A percentile compares a stretch with the other conserved stretches of the same genome.
Evolutionary conservation across 2,888 invertebrate genomes (phyloP).

Genomic region (Fragum sueziense): DNA sequence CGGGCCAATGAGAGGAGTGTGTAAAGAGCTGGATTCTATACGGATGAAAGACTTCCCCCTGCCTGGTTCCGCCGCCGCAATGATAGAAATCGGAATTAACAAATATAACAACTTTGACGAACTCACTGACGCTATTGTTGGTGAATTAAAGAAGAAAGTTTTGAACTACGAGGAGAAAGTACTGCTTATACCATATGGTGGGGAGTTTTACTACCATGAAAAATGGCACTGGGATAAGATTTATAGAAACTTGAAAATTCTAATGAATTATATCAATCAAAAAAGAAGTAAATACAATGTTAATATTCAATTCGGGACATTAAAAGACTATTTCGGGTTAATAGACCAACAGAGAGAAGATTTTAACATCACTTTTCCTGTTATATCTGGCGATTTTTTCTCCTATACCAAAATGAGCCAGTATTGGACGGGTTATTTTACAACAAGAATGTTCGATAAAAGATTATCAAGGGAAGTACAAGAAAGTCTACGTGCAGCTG

Average conservation of each 20-base stretch:
- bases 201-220: slow-evolving; percentile 96
- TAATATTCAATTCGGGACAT: slow-evolving; percentile 88
- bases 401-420: slow-evolving; percentile 94
- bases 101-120: slow-evolving; percentile 86
- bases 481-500: slow-evolving; percentile 73
- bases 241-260: slow-evolving; percentile 93
- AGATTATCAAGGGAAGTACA: slow-evolving; percentile 85
- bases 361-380: slow-evolving; percentile 83
- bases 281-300: slow-evolving; percentile 86
- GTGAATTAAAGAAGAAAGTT: slow-evolving; percentile 91
- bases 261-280: slow-evolving; percentile 93
- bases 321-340: slow-evolving; percentile 90
- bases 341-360: slow-evolving; percentile 45
- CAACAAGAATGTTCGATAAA: slow-evolving; percentile 89
- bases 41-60: slow-evolving; percentile 90
- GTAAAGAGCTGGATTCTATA: slow-evolving; percentile 84
- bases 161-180: slow-evolving; percentile 95
- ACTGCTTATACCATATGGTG: slow-evolving; percentile 95
- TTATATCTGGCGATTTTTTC: slow-evolving; percentile 95
- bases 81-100: slow-evolving; percentile 78
- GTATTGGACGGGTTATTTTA: slow-evolving; percentile 98
- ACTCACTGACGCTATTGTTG: slow-evolving; percentile 87
- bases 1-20: slow-evolving; percentile 92
- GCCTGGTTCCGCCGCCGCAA: slow-evolving; percentile 37
- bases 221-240: slow-evolving; percentile 96